Evolutionary conservation across 2,888 invertebrate species (phyloP), one percentile per base, ranked within the genome.

Genomic region (Orthonevra nobilis): DNA sequence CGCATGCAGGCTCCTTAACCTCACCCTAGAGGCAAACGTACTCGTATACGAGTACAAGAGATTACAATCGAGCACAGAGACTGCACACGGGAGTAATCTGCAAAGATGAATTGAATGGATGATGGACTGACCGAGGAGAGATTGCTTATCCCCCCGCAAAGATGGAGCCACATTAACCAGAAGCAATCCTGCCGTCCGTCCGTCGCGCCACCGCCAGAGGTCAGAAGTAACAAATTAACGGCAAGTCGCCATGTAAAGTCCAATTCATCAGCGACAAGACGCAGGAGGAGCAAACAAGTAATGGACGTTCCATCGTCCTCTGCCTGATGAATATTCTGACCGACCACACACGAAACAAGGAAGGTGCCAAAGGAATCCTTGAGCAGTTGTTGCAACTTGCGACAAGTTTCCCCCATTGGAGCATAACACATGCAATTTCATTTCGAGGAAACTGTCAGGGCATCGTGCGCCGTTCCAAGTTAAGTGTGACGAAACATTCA

Each of bases 261-360:
- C 30, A 40, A 77, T 64, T 60, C 72, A 64, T 52, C 70, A 64
- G n/a, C 14, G 23, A 10, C 17, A 15, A 10, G 23, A 20, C 14
- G 48, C 3, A 4, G 34, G 10, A 38, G 17, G n/a, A 17, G 32
- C 4, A 19, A 23, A 6, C 6, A 23, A 2, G 9, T 61, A 42
- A 50, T 61, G 60, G 66, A 68, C 60, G 50, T 74, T 56, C 10
- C 6, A 19, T 52, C 38, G 52, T 40, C 38, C 44, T 58, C 12
- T n/a, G n/a, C n/a, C n/a, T 7, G 75, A 75, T 77, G 77, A 77
- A 77, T 77, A 77, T 77, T 77, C 77, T 70, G 60, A 7, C 5
- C 9, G 72, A 50, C 79, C 72, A 79, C 79, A 79, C 79, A 73
- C 79, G 63, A 56, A 48, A 75, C 61, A n/a, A n/a, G n/a, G 44